phyloP scores from a whole-genome alignment of 2,888 invertebrate genomes.

The Agrochola macilenta region DNA sequence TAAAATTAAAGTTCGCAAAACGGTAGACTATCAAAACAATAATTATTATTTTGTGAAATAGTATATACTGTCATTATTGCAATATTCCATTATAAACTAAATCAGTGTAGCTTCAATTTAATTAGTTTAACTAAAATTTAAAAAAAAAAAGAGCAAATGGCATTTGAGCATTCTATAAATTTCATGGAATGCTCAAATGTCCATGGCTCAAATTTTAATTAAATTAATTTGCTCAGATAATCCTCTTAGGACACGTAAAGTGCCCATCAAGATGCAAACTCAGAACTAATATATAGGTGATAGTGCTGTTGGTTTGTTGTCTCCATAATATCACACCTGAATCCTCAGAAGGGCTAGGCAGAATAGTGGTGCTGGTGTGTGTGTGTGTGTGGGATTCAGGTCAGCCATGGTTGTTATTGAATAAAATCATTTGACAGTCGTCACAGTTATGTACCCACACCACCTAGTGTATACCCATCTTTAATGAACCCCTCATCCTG shows the following conservation, averaged over 20 bases:
- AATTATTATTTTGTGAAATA: not conserved
- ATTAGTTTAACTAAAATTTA: too few species aligned
- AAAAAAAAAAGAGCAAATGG: too few species aligned
- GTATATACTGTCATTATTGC: too few species aligned
- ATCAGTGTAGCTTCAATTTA: too few species aligned
- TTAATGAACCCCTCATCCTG: not conserved
- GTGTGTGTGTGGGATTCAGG: too few species aligned
- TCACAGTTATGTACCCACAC: not conserved
- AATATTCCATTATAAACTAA: not conserved
- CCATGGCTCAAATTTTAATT: too few species aligned
- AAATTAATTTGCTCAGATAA: too few species aligned
- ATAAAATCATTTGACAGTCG: not conserved
- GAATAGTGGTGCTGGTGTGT: not conserved
- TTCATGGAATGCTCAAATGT: too few species aligned
- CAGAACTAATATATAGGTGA: not conserved
- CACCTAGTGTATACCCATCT: not conserved
- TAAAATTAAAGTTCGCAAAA: not conserved
- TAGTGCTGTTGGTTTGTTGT: not conserved
- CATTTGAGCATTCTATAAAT: too few species aligned
- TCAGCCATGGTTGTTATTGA: not conserved
- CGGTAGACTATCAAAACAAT: not conserved
- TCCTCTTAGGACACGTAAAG: too few species aligned
- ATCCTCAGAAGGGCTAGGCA: not conserved
- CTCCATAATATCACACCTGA: not conserved
- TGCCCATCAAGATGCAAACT: not conserved